phyloP scores from a whole-genome alignment of 2,797 vertebrate genomes.

The Aselliscus stoliczkanus region DNA sequence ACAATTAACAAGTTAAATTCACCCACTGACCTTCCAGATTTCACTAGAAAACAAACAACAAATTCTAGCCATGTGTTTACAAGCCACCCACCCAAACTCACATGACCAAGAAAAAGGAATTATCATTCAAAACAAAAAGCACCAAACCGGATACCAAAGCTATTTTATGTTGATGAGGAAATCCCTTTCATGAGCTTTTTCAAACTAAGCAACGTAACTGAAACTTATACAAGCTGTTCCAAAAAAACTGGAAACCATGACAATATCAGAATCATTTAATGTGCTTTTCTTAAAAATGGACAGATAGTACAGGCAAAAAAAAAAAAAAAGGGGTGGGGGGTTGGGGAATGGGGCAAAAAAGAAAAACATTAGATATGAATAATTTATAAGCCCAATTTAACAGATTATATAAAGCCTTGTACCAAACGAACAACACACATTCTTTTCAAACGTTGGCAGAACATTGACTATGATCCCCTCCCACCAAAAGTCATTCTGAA shows the following conservation, averaged over 20 bases:
- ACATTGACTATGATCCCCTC: background rate
- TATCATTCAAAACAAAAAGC: constrained; percentile 8
- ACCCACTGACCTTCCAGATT: background rate
- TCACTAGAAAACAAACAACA: background rate
- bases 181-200: background rate
- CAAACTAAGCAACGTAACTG: background rate
- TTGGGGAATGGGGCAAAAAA: background rate
- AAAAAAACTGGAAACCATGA: background rate
- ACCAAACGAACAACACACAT: background rate
- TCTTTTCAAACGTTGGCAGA: background rate
- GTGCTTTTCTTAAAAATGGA: background rate
- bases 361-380: background rate
- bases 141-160: background rate
- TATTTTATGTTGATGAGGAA: background rate
- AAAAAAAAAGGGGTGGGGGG: background rate
- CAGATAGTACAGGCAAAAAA: background rate
- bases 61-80: background rate
- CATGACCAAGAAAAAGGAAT: background rate
- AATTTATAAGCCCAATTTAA: background rate
- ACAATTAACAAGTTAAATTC: background rate
- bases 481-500: background rate
- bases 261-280: background rate
- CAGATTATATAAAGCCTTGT: background rate
- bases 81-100: background rate
- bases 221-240: background rate